Conservation (phyloP, 2,797 vertebrate genomes). For the Eleutherodactylus coqui region DNA sequence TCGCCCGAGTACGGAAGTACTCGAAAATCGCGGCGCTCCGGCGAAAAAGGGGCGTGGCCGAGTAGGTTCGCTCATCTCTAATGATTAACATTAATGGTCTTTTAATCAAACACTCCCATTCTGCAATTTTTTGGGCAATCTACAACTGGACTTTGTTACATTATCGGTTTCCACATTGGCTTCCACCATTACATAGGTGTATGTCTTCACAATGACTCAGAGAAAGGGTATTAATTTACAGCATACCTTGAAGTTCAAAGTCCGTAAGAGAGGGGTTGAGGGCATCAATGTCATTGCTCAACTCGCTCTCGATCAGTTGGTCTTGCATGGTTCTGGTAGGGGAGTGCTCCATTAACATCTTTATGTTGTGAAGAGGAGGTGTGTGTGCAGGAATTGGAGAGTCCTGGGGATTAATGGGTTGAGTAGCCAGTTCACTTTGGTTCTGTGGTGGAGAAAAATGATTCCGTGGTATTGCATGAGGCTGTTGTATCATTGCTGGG, state of each 20-base stretch:
- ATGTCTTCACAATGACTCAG: neutral
- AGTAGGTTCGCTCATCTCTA: too few species aligned
- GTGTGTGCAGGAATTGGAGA: constrained; percentile 82
- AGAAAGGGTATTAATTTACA: neutral
- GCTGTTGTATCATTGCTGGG: constrained; percentile 74
- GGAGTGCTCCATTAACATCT: constrained; percentile 76
- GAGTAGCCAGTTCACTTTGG: constrained; percentile 71
- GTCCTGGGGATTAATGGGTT: constrained; percentile 75
- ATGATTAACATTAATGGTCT: neutral
- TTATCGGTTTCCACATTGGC: neutral
- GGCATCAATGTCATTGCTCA: constrained; percentile 86
- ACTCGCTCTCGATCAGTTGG: constrained; percentile 84
- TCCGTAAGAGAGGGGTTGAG: constrained; percentile 94
- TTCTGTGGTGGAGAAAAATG: constrained; percentile 71
- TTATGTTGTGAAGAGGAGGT: constrained; percentile 74
- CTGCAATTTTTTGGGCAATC: too few species aligned
- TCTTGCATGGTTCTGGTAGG: constrained; percentile 81
- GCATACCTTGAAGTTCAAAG: constrained; percentile 91
- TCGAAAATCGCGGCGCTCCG: too few species aligned
- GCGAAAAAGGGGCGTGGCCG: too few species aligned
- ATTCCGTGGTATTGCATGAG: constrained; percentile 68
- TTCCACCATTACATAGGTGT: neutral
- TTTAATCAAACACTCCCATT: neutral
- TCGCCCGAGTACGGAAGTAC: too few species aligned
- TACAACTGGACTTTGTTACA: too few species aligned